These are phyloP conservation scores for Drosophila falleni DNA, from an alignment of 2,888 invertebrate genomes.

Conservation along the genomic window DNA sequence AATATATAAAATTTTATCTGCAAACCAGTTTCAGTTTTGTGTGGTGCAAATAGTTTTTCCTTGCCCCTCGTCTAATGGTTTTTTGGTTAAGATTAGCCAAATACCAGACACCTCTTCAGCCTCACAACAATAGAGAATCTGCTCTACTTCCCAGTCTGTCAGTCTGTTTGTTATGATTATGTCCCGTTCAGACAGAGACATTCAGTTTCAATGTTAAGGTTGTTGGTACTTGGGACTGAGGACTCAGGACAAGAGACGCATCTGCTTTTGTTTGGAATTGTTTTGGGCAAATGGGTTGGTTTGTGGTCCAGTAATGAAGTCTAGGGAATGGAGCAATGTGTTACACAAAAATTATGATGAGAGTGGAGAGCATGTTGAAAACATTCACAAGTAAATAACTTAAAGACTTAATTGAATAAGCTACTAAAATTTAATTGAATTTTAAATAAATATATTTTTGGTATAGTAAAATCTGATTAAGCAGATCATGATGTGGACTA, in stretches of 20 bases:
- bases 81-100: slow-evolving; percentile 68
- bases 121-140: slow-evolving; percentile 21
- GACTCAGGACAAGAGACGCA: slow-evolving; percentile 15
- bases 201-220: slow-evolving; percentile 20
- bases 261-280: slow-evolving; percentile 37
- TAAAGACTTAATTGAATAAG: slow-evolving; percentile 2
- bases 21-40: slow-evolving; percentile 22
- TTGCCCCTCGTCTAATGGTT: slow-evolving; percentile 50
- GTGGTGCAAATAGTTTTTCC: slow-evolving; percentile 39
- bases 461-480: too few relatives aligned
- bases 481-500: too few relatives aligned
- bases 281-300: slow-evolving; percentile 22
- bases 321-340: slow-evolving; percentile 8
- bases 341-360: slow-evolving; percentile 7
- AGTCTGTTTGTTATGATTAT: slow-evolving; percentile 51
- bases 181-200: slow-evolving; percentile 18
- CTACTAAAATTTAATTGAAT: background rate
- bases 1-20: slow-evolving; percentile 35
- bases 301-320: slow-evolving; percentile 40
- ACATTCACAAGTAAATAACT: slow-evolving; percentile 7
- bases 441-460: too few relatives aligned
- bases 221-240: background rate
- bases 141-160: slow-evolving; percentile 14
- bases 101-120: slow-evolving; percentile 62
- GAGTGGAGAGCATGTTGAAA: background rate